Percentiles rank a stretch among this genome's conserved stretches.
These are phyloP conservation scores for Cephalopholis sonnerati DNA, from an alignment of 2,113 vertebrate genomes.

Conservation along the genomic window DNA sequence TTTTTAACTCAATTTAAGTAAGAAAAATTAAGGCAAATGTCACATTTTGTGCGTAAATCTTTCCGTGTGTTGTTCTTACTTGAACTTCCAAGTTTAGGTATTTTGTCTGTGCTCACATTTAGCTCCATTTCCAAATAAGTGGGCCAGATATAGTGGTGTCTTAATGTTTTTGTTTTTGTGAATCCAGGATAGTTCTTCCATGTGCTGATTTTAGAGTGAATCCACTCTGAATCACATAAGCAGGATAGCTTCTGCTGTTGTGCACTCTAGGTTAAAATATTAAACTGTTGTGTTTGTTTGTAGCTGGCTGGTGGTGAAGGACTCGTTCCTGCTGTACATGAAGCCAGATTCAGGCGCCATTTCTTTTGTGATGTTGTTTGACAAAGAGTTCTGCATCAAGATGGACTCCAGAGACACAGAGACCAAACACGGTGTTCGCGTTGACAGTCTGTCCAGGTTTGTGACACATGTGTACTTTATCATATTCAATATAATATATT, in stretches of 20 bases:
- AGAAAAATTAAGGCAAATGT: no score
- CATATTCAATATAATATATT: not conserved
- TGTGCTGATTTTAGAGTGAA: no score
- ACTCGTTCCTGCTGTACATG: slow-evolving; percentile 96
- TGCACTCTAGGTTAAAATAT: not conserved
- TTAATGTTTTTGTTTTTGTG: no score
- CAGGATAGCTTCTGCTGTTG: no score
- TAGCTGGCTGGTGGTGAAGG: slow-evolving; percentile 98
- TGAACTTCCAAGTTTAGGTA: not conserved
- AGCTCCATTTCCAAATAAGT: no score
- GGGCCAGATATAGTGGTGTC: no score
- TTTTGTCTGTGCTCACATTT: no score
- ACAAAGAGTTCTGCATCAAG: slow-evolving; percentile 95
- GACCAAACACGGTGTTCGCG: slow-evolving; percentile 91
- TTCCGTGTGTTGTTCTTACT: no score
- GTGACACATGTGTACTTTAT: not conserved
- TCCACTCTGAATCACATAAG: no score
- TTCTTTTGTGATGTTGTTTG: slow-evolving; percentile 93
- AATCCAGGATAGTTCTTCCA: no score
- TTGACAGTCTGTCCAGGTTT: slow-evolving; percentile 95
- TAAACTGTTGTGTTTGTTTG: slow-evolving; percentile 5
- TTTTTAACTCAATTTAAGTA: no score
- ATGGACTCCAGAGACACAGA: slow-evolving; percentile 96
- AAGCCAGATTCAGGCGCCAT: slow-evolving; percentile 93
- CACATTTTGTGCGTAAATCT: no score